These are phyloP conservation scores for Australoheros scitulus DNA, from an alignment of 2,113 vertebrate species.

Conservation along the genomic window DNA sequence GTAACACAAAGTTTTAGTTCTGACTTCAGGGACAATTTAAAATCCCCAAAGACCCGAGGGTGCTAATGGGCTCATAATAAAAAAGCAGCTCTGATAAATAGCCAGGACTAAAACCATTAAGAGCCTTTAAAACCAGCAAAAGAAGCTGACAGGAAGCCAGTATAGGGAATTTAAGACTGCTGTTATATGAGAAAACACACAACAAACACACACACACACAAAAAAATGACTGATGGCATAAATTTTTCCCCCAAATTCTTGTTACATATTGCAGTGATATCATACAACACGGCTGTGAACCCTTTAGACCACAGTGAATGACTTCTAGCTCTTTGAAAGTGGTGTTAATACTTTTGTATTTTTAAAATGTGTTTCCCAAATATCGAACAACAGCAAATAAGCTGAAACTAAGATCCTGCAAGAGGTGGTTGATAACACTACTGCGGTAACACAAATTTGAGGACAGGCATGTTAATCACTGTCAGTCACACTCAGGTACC, in stretches of 20 bases:
- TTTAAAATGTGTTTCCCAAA: background rate
- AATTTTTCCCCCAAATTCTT: background rate
- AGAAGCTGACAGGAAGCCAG: background rate
- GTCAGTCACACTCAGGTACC: background rate
- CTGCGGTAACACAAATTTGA: background rate
- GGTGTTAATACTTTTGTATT: background rate
- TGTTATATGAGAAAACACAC: background rate
- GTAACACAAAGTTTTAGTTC: background rate
- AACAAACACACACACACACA: background rate
- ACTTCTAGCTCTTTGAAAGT: background rate
- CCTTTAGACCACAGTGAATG: background rate
- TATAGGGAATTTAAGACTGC: background rate
- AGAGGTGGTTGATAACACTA: background rate
- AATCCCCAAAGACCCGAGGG: no score
- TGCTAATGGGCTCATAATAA: background rate
- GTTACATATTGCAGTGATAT: background rate
- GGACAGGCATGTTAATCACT: conserved; percentile 1
- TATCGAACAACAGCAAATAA: background rate
- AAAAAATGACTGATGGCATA: background rate
- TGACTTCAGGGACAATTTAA: background rate
- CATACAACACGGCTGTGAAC: background rate
- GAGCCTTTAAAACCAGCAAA: background rate
- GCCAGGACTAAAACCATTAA: background rate
- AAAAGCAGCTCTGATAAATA: background rate
- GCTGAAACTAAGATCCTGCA: background rate